Conservation (phyloP, 2,113 vertebrate species). For the Rafetus swinhoei region DNA sequence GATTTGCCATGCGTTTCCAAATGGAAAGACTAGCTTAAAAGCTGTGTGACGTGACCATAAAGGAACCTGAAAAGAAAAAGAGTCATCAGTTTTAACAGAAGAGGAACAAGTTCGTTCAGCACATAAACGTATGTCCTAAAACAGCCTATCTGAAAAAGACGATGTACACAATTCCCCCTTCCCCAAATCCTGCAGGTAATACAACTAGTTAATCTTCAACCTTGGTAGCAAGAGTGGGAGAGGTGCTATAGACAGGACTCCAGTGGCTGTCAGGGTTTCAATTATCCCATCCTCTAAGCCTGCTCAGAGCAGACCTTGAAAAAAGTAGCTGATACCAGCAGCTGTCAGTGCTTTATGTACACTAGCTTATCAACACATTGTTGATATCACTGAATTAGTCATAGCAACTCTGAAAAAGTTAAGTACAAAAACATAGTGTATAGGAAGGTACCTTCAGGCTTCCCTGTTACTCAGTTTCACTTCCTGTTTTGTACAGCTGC, state of each 20-base stretch:
- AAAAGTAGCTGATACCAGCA: background rate
- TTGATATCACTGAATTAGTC: background rate
- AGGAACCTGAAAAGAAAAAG: background rate
- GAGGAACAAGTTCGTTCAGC: background rate
- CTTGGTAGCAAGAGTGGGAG: background rate
- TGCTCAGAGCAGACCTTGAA: background rate
- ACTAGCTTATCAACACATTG: background rate
- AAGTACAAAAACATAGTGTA: background rate
- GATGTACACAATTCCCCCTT: background rate
- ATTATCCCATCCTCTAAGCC: background rate
- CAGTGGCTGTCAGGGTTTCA: background rate
- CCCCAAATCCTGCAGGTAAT: background rate
- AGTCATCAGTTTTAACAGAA: background rate
- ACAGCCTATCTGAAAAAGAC: background rate
- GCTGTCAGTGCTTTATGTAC: background rate
- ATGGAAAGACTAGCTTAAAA: background rate
- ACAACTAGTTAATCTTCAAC: background rate
- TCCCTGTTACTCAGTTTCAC: background rate
- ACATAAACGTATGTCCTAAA: background rate
- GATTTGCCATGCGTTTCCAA: background rate
- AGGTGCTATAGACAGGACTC: background rate
- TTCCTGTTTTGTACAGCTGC: background rate
- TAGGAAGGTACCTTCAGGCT: background rate
- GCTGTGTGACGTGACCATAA: background rate
- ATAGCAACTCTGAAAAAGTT: background rate